Evolutionary conservation across 2,797 vertebrate species (phyloP), one percentile per base, ranked within the genome.

Genomic region (Tragopan temminckii): DNA sequence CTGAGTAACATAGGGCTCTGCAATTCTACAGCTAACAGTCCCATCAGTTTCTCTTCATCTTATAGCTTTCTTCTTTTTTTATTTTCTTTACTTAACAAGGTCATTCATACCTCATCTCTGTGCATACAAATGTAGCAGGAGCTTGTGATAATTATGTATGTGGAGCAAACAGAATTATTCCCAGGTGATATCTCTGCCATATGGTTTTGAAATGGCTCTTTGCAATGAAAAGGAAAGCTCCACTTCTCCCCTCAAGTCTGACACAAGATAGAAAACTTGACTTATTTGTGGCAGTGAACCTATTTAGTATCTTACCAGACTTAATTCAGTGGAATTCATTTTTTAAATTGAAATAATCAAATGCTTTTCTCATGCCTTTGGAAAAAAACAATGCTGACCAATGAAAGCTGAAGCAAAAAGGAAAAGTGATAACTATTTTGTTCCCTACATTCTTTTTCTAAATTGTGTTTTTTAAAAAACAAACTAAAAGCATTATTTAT

Each of bases 1-100:
- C 75, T 24, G 25, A 66, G 21, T 46, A 5, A 72, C 48, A 9
- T 5, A 67, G 45, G 55, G 13, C 27, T 79, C 75, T 20, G 7
- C 71, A 45, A n/a, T 53, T 83, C 58, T 82, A 23, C 64, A 59
- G 38, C 11, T 91, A 53, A 75, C 61, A 80, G 53, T 78, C 35
- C 64, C 88, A 52, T 81, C 80, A 84, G 45, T 70, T 93, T 69
- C 46, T 78, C 35, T 74, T 87, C 31, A 48, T 72, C n/a, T 77
- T 52, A 2, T 3, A 31, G 43, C 64, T 88, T 71, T 59, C 40
- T 17, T 85, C 53, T 55, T 66, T 64, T 80, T 88, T 13, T 58
- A 27, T 80, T 75, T 92, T 83, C 63, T 80, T 79, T 50, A 36
- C 71, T 80, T 89, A 61, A 52, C 72, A 86, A 83, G 76, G 79